phyloP scores from a whole-genome alignment of 2,888 invertebrate species.

The Lasioglossum figueresi region DNA sequence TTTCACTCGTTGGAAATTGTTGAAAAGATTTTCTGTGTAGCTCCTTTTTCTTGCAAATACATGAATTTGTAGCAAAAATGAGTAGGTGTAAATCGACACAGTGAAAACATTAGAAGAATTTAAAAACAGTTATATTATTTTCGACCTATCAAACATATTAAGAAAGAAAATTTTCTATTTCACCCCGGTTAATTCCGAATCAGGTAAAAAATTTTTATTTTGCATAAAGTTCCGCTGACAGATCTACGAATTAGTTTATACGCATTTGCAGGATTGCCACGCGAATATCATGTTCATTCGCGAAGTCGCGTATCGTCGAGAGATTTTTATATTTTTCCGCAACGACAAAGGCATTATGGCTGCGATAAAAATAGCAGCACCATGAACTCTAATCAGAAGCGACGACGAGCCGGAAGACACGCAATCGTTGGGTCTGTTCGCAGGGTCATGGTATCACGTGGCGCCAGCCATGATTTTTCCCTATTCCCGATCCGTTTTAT shows the following conservation, averaged over 20 bases:
- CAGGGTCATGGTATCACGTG: slow-evolving; percentile 41
- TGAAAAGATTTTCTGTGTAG: neutral
- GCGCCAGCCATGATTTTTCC: slow-evolving; percentile 33
- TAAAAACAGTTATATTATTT: neutral
- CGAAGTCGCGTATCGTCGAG: neutral
- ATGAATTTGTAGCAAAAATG: too few species aligned
- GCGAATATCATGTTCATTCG: neutral
- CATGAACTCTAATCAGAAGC: slow-evolving; percentile 1
- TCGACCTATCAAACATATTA: too few species aligned
- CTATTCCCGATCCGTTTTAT: slow-evolving; percentile 59
- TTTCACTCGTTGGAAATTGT: neutral
- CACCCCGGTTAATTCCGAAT: too few species aligned
- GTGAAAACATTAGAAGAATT: too few species aligned
- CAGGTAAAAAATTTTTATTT: too few species aligned
- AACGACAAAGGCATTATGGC: neutral
- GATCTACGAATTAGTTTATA: neutral
- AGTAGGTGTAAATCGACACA: too few species aligned
- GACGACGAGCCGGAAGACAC: slow-evolving; percentile 37
- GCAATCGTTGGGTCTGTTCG: slow-evolving; percentile 35
- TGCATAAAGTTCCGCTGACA: too few species aligned
- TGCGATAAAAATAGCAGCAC: slow-evolving; percentile 8
- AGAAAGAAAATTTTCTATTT: too few species aligned
- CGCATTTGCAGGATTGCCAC: neutral
- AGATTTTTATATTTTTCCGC: neutral
- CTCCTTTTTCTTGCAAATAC: neutral